A percentile compares a stretch with the other conserved stretches of the same genome.
Conservation (phyloP, 1,140 invertebrate genomes). For the Trichoplusia ni region DNA sequence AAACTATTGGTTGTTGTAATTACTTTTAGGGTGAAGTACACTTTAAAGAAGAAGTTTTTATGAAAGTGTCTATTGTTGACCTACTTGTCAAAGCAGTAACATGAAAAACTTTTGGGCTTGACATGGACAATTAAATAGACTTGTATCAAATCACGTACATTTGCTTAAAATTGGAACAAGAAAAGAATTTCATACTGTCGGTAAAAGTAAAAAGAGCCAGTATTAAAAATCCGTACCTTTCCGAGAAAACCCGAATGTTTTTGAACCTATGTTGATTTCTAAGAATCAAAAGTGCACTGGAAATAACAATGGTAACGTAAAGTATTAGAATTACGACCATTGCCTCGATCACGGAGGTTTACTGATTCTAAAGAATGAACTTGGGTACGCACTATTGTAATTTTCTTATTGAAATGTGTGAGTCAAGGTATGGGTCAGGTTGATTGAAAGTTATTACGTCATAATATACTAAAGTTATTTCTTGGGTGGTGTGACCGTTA, state of each 20-base stretch:
- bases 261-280: slow-evolving; percentile 16
- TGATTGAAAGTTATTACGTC: too few relatives aligned
- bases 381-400: neutral
- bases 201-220: slow-evolving; percentile 2
- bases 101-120: too few relatives aligned
- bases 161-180: too few relatives aligned
- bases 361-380: neutral
- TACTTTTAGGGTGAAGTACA: neutral
- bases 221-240: slow-evolving; percentile 25
- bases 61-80: neutral
- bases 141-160: too few relatives aligned
- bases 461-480: too few relatives aligned
- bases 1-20: neutral
- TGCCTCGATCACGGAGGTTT: neutral
- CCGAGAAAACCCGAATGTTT: slow-evolving; percentile 26
- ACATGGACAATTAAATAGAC: too few relatives aligned
- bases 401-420: neutral
- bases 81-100: too few relatives aligned
- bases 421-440: neutral
- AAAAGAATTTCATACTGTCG: slow-evolving; percentile 6
- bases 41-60: neutral
- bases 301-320: slow-evolving; percentile 32
- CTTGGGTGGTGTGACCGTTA: too few relatives aligned
- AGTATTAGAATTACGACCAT: slow-evolving; percentile 13
- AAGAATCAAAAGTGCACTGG: slow-evolving; percentile 15